Evolutionary conservation across 2,888 invertebrate genomes (phyloP).

Genomic region (Leucania comma): DNA sequence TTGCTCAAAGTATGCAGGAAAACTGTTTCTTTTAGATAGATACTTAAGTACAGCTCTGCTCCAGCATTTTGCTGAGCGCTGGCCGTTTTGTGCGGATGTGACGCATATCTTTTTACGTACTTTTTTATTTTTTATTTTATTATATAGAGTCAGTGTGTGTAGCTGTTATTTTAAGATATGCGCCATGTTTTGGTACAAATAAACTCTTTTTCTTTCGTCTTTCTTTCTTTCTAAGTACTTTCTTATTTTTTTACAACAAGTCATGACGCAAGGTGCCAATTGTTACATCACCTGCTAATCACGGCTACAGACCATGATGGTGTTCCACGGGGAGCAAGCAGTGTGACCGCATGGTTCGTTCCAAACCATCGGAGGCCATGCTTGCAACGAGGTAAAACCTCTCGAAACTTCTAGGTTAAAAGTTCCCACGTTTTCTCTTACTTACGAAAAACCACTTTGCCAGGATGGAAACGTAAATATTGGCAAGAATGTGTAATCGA

Average conservation of each 20-base stretch:
- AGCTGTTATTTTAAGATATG: no score
- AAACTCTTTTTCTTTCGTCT: no score
- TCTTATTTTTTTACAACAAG: neutral
- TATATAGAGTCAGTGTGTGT: no score
- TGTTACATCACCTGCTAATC: constrained; percentile 21
- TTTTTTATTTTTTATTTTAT: no score
- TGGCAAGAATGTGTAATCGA: neutral
- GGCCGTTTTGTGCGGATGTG: no score
- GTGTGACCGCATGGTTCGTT: constrained; percentile 38
- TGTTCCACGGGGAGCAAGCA: constrained; percentile 5
- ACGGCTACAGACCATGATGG: constrained; percentile 23
- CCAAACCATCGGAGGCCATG: constrained; percentile 29
- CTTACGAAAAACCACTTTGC: constrained; percentile 9
- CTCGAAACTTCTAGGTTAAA: neutral
- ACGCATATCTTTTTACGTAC: no score
- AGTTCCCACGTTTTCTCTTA: constrained; percentile 51
- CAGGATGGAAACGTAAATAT: neutral
- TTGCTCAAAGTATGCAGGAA: no score
- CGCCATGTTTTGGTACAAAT: no score
- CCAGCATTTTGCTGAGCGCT: no score
- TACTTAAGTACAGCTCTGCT: no score
- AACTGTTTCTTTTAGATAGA: no score
- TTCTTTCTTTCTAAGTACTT: neutral
- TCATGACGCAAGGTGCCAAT: neutral
- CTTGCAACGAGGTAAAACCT: constrained; percentile 18